Evolutionary conservation across 2,888 invertebrate species (phyloP).

Genomic region (Diaphora mendica): DNA sequence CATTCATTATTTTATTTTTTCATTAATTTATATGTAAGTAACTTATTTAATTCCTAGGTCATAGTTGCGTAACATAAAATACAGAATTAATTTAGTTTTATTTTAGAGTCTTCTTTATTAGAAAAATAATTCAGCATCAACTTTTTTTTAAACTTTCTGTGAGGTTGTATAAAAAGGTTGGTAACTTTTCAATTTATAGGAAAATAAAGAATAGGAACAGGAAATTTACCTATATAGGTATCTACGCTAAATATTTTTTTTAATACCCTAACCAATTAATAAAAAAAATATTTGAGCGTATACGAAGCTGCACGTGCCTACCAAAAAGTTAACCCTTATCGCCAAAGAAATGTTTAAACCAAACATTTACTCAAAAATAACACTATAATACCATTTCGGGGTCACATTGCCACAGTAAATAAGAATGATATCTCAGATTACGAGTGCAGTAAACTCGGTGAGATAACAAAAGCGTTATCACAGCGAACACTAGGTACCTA

Average conservation of each 20-base stretch:
- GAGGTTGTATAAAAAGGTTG: background rate
- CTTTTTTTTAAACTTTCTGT: background rate
- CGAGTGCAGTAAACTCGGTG: slow-evolving; percentile 60
- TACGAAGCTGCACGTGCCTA: background rate
- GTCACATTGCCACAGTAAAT: slow-evolving; percentile 72
- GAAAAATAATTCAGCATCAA: background rate
- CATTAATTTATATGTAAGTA: too few species aligned
- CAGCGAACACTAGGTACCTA: slow-evolving; percentile 53
- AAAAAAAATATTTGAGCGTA: too few species aligned
- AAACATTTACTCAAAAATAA: slow-evolving; percentile 43
- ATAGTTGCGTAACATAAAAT: background rate
- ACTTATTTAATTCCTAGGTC: too few species aligned
- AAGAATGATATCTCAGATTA: slow-evolving; percentile 75
- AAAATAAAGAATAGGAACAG: background rate
- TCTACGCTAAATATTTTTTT: too few species aligned
- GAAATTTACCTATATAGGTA: background rate
- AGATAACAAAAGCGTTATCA: slow-evolving; percentile 66
- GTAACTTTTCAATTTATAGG: background rate
- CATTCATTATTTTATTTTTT: too few species aligned
- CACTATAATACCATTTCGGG: slow-evolving; percentile 52
- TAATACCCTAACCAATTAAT: too few species aligned
- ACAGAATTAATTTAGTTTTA: background rate
- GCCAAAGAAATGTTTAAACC: slow-evolving; percentile 52
- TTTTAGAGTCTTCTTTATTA: background rate
- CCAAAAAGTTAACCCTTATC: slow-evolving; percentile 21